Evolutionary conservation across 2,888 invertebrate genomes (phyloP).

Genomic region (Julus scanicus): DNA sequence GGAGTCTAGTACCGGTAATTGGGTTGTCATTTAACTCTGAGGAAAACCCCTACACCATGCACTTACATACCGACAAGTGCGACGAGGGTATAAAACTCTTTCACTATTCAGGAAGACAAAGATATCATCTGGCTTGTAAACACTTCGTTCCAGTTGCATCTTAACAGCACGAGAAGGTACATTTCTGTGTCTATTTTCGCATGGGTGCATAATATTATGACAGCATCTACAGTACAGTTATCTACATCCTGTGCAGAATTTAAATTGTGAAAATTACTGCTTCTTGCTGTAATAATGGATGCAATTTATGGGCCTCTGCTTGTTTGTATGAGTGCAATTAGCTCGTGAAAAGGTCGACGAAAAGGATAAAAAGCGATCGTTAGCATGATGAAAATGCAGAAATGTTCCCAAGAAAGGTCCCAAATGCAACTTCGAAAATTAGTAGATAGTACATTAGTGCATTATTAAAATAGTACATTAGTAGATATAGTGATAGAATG

Average conservation of each 20-base stretch:
- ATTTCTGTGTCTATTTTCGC: background rate
- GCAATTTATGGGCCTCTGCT: too few species aligned
- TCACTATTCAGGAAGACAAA: background rate
- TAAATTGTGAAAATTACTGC: background rate
- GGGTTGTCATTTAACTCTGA: constrained; percentile 18
- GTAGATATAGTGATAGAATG: too few species aligned
- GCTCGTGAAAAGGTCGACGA: too few species aligned
- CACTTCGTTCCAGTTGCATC: background rate
- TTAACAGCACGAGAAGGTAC: background rate
- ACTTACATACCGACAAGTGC: background rate
- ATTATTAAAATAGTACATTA: too few species aligned
- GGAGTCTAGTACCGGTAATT: constrained; percentile 9
- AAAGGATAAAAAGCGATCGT: too few species aligned
- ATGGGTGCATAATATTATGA: background rate
- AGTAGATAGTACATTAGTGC: too few species aligned
- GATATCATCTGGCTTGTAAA: background rate
- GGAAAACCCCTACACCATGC: background rate
- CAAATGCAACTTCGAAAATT: too few species aligned
- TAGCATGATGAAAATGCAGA: too few species aligned
- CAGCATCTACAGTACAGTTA: background rate
- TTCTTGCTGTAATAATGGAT: background rate
- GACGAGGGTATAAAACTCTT: background rate
- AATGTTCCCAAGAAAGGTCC: too few species aligned
- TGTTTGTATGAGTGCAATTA: too few species aligned
- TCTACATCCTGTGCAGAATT: background rate